These are phyloP conservation scores for Oreochromis tanganicae DNA, from an alignment of 2,113 vertebrate genomes.

Conservation along the genomic window DNA sequence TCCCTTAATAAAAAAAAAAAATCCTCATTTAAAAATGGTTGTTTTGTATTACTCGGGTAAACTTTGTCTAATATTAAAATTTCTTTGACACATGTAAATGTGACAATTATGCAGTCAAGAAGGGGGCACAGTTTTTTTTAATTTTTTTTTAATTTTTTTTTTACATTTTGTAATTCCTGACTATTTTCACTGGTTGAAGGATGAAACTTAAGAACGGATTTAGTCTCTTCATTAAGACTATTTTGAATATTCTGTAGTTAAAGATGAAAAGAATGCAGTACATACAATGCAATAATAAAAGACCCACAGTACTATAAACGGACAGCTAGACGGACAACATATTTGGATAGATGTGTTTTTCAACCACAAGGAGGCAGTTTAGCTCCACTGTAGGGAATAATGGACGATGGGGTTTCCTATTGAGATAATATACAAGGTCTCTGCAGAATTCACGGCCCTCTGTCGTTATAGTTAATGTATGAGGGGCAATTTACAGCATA, in stretches of 20 bases:
- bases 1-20: not conserved
- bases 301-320: not conserved
- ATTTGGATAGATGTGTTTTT: not conserved
- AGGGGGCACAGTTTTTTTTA: rapidly evolving
- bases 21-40: not conserved
- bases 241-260: not conserved
- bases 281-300: not conserved
- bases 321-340: not conserved
- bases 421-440: not conserved
- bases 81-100: not conserved
- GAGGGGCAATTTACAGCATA: not conserved
- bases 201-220: not conserved
- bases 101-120: not conserved
- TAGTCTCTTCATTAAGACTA: not conserved
- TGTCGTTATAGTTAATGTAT: not conserved
- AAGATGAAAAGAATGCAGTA: not conserved
- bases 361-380: conserved; percentile 55
- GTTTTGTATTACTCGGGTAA: not conserved
- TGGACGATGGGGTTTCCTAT: not conserved
- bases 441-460: not conserved
- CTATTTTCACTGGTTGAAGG: not conserved
- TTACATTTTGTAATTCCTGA: not conserved
- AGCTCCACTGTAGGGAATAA: not conserved
- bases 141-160: not conserved
- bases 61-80: not conserved